Base-by-base conservation (phyloP, 2,113 vertebrate genomes). In the Seriola aureovittata region DNA sequence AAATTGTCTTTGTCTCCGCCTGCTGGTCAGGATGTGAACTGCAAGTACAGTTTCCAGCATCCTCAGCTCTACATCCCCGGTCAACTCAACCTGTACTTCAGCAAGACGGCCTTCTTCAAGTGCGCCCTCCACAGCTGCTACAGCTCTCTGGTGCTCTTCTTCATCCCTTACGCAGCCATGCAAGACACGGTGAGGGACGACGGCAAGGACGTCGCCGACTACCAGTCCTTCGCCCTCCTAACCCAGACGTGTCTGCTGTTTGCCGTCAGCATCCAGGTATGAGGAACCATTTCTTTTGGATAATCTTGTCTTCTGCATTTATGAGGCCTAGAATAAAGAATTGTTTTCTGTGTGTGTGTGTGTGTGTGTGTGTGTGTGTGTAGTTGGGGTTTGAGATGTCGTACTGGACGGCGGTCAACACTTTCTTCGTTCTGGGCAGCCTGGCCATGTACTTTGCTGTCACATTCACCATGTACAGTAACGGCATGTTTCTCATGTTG, bases 101-200 rank as follows among this genome's bases (percentile, higher is more conserved):
- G 97, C 89, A 97, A 96, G 91, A 90, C 36, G 38, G 92, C 96
- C 55, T 99, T 99, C 91, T 86, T 97, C 72, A 97, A 95, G 48
- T 99, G 97, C 32, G 94, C 96, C 40, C 55, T 98, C 8, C 97
- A 98, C 89, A 97, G 97, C 79, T 91, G 96, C 90, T 99, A 99
- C 95, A 97, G 97, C 93, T 99, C 98, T 48, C 84, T 99, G n/a
- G 95, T 99, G 88, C 95, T 99, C 67, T 99, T 99, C 95, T 99
- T 99, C 89, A 92, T 99, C 84, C 96, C 98, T 16, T 98, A 96
- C 80, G 95, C 95, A 3, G 95, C 97, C 59, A 75, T 96, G 89
- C 84, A 90, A 6, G 91, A 97, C 92, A 94, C 96, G 0, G 88
- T 96, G 75, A 93, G 96, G 62, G 91, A 84, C 1, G 97, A 99